phyloP scores from a whole-genome alignment of 2,113 vertebrate genomes.

The Hydropotes inermis region DNA sequence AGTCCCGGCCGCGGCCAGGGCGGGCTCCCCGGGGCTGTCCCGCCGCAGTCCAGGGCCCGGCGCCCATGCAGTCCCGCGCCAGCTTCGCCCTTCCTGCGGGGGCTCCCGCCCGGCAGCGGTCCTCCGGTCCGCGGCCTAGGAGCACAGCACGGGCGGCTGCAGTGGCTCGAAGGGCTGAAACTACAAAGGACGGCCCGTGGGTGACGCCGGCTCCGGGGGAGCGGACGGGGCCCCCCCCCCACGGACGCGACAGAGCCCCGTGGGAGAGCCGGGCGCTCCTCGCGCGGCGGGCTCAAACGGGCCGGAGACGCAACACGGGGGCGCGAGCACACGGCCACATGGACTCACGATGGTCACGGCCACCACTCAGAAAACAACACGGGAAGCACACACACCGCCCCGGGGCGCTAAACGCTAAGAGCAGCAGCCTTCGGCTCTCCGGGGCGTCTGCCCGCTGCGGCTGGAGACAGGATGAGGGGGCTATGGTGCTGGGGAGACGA shows the following conservation, averaged over 20 bases:
- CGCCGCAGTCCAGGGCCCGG: neutral
- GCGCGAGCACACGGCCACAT: constrained; percentile 83
- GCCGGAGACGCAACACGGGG: constrained; percentile 72
- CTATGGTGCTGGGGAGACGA: constrained; percentile 73
- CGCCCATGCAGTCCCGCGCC: constrained; percentile 68
- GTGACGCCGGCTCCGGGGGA: constrained; percentile 75
- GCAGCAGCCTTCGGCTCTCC: constrained; percentile 61
- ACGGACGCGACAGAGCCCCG: constrained; percentile 84
- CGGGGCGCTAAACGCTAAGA: constrained; percentile 64
- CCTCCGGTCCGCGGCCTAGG: constrained; percentile 82
- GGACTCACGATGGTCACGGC: constrained; percentile 75
- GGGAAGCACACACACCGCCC: constrained; percentile 54
- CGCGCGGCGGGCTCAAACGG: constrained; percentile 69
- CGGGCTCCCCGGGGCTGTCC: neutral
- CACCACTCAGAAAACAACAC: constrained; percentile 51
- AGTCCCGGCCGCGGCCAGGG: neutral
- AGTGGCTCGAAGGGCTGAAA: constrained; percentile 85
- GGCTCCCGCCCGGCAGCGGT: constrained; percentile 74
- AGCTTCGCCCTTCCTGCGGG: constrained; percentile 79
- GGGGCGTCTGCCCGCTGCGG: constrained; percentile 65
- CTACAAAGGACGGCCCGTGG: constrained; percentile 83
- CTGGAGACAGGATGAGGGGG: constrained; percentile 68
- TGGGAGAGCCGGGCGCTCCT: constrained; percentile 70
- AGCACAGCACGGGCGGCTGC: constrained; percentile 80
- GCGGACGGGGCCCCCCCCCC: constrained; percentile 77